phyloP scores from a whole-genome alignment of 1,140 invertebrate species.

The Akabosia matsudoensis region DNA sequence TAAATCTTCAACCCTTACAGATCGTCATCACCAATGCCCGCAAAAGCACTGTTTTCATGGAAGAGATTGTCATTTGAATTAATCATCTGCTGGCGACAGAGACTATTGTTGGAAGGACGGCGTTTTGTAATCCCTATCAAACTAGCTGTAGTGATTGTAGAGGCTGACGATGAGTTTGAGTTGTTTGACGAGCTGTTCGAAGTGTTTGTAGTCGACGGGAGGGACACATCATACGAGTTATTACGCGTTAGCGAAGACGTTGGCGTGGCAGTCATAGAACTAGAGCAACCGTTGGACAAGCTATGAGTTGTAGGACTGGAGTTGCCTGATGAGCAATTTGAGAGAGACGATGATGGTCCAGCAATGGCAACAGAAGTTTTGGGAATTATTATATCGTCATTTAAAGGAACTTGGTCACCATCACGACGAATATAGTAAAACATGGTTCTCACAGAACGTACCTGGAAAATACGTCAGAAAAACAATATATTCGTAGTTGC shows the following conservation, averaged over 20 bases:
- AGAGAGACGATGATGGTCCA: conserved; percentile 5
- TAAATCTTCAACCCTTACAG: conserved; percentile 57
- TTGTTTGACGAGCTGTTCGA: background rate
- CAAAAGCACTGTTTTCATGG: conserved; percentile 83
- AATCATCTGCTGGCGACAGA: conserved; percentile 37
- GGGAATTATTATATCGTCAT: conserved; percentile 36
- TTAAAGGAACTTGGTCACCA: conserved; percentile 41
- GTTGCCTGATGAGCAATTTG: conserved; percentile 40
- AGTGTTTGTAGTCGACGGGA: background rate
- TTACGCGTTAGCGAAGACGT: conserved; percentile 38
- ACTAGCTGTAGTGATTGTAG: background rate
- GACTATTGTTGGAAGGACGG: conserved; percentile 39
- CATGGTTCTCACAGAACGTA: conserved; percentile 34
- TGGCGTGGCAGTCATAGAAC: conserved; percentile 27
- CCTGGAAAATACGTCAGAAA: background rate
- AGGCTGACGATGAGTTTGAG: conserved; percentile 28
- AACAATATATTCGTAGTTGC: background rate
- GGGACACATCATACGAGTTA: conserved; percentile 37
- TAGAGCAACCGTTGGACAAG: conserved; percentile 31
- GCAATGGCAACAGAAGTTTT: conserved; percentile 6
- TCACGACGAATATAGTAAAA: conserved; percentile 39
- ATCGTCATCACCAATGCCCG: conserved; percentile 86
- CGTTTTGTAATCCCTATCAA: conserved; percentile 30
- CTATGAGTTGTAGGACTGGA: conserved; percentile 39
- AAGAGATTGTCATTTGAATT: conserved; percentile 49